Evolutionary conservation across 2,797 vertebrate genomes (phyloP).

Genomic region (Microctenopoma lineatum): DNA sequence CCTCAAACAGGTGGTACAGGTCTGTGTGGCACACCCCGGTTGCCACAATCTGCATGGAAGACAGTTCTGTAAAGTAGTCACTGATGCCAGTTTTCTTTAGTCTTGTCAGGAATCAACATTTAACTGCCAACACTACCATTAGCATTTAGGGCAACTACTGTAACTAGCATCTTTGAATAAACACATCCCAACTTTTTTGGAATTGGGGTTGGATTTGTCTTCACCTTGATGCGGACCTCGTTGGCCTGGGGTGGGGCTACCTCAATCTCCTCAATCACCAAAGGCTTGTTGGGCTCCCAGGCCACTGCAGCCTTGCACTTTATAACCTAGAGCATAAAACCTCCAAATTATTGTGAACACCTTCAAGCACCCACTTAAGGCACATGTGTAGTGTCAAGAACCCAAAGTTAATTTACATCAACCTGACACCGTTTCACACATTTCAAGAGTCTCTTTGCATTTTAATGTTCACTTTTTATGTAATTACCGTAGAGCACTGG

Average conservation of each 20-base stretch:
- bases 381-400: neutral
- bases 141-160: no score
- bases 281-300: conserved; percentile 86
- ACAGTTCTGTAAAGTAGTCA: neutral
- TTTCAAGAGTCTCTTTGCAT: neutral
- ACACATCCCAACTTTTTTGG: no score
- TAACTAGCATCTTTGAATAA: no score
- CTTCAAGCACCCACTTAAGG: neutral
- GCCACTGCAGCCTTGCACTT: conserved; percentile 92
- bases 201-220: no score
- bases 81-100: no score
- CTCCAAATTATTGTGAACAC: neutral
- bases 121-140: no score
- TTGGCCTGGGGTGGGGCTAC: conserved; percentile 88
- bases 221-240: conserved; percentile 93
- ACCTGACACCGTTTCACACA: neutral
- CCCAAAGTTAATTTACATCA: neutral
- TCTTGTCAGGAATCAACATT: no score
- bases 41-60: conserved; percentile 73
- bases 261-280: conserved; percentile 92
- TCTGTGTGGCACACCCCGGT: conserved; percentile 82
- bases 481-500: neutral
- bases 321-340: conserved; percentile 83
- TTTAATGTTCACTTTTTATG: neutral
- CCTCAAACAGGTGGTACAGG: conserved; percentile 79